Evolutionary conservation across 2,113 vertebrate species (phyloP).

Genomic region (Rattus rattus): DNA sequence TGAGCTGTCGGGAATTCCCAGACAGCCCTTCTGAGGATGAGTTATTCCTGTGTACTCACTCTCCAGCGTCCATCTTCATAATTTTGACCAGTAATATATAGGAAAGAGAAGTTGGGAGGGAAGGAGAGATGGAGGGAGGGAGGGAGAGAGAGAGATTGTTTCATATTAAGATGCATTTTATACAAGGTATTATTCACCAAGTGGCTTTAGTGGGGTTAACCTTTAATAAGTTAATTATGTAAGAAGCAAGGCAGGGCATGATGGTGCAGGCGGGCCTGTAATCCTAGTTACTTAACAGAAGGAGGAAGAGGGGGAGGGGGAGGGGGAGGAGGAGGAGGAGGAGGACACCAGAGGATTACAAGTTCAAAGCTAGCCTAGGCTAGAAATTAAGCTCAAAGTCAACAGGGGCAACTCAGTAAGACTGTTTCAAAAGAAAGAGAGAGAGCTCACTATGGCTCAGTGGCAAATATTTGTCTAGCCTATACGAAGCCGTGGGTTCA

Average conservation of each 20-base stretch:
- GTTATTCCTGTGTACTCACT: not conserved
- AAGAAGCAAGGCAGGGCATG: not conserved
- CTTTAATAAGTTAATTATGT: not conserved
- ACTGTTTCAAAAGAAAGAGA: not conserved
- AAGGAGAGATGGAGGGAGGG: not conserved
- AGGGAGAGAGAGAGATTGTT: not conserved
- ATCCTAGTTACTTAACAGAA: not conserved
- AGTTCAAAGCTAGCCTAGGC: not conserved
- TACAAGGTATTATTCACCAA: not conserved
- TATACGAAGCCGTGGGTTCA: not conserved
- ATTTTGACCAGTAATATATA: not conserved
- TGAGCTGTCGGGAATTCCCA: constrained; percentile 2
- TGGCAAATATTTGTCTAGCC: not conserved
- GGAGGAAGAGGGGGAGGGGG: not conserved
- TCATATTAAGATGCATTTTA: not conserved
- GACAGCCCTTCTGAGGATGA: not conserved
- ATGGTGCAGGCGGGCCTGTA: not conserved
- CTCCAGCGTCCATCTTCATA: not conserved
- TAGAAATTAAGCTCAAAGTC: not conserved
- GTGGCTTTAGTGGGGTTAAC: not conserved
- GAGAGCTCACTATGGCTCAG: not conserved
- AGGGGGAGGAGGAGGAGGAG: not conserved
- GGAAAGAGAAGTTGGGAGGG: not conserved
- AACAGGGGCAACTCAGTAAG: not conserved
- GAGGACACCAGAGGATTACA: not conserved